Percentiles rank a stretch among this genome's conserved stretches.
These are phyloP conservation scores for Mormoops blainvillei DNA, from an alignment of 2,113 vertebrate species.

Conservation along the genomic window DNA sequence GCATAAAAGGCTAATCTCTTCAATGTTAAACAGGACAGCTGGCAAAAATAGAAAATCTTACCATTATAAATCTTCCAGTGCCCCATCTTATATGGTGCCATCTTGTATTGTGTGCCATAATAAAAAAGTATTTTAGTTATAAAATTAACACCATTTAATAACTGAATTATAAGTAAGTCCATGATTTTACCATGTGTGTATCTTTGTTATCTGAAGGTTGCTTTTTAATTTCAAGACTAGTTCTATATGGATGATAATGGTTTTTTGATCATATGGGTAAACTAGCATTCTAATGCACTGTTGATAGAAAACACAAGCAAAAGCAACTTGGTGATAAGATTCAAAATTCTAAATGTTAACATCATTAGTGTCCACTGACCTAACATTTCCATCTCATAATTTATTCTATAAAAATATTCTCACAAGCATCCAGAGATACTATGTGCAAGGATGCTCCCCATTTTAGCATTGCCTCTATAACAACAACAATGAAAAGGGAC, in stretches of 20 bases:
- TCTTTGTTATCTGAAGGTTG: neutral
- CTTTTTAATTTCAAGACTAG: constrained; percentile 25
- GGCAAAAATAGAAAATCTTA: neutral
- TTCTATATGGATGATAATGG: neutral
- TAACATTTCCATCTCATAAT: neutral
- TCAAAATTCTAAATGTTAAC: constrained; percentile 14
- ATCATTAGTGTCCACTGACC: neutral
- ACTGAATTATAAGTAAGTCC: neutral
- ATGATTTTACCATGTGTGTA: neutral
- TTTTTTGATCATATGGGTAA: neutral
- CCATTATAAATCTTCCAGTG: neutral
- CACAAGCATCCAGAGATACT: neutral
- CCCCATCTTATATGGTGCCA: neutral
- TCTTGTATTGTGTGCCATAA: neutral
- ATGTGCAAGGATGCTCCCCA: neutral
- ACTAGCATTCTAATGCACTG: neutral
- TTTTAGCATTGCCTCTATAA: neutral
- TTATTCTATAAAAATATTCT: neutral
- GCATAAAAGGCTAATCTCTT: neutral
- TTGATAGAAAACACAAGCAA: neutral
- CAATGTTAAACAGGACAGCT: neutral
- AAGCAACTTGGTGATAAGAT: neutral
- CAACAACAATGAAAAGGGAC: neutral
- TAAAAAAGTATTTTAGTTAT: constrained; percentile 15
- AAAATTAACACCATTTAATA: neutral